Evolutionary conservation across 2,888 invertebrate genomes (phyloP).

Genomic region (Physocephala rufipes): DNA sequence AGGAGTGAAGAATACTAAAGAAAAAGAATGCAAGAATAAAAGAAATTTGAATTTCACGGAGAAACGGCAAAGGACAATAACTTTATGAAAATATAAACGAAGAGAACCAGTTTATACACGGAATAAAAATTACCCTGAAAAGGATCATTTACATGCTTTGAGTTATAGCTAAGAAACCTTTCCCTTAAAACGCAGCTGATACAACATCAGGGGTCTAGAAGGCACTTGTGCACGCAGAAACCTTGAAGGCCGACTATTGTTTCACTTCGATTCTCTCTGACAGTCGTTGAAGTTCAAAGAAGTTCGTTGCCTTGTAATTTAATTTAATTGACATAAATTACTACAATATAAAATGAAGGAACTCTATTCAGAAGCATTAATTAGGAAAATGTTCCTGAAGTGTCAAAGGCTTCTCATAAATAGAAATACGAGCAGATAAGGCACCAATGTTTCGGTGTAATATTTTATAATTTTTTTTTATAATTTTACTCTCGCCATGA

Average conservation of each 20-base stretch:
- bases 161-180: slow-evolving; percentile 15
- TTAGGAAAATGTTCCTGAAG: not conserved
- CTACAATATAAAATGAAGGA: not conserved
- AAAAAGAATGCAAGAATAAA: no score
- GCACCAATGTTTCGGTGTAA: no score
- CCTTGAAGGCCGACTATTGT: slow-evolving; percentile 6
- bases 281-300: slow-evolving; percentile 6
- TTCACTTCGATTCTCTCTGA: not conserved
- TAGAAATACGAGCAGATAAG: no score
- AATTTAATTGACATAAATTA: slow-evolving; percentile 46
- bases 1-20: not conserved
- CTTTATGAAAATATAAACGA: slow-evolving; percentile 11
- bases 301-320: slow-evolving; percentile 33
- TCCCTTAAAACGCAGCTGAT: no score
- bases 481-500: no score
- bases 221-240: not conserved
- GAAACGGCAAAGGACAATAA: slow-evolving; percentile 12
- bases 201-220: not conserved
- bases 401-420: no score
- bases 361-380: not conserved
- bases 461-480: no score
- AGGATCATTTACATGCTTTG: slow-evolving; percentile 4
- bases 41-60: not conserved
- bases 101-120: slow-evolving; percentile 23
- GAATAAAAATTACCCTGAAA: slow-evolving; percentile 8